A percentile compares a stretch with the other conserved stretches of the same genome.
Conservation (phyloP, 2,797 vertebrate species). For the Catamblyrhynchus diadema region DNA sequence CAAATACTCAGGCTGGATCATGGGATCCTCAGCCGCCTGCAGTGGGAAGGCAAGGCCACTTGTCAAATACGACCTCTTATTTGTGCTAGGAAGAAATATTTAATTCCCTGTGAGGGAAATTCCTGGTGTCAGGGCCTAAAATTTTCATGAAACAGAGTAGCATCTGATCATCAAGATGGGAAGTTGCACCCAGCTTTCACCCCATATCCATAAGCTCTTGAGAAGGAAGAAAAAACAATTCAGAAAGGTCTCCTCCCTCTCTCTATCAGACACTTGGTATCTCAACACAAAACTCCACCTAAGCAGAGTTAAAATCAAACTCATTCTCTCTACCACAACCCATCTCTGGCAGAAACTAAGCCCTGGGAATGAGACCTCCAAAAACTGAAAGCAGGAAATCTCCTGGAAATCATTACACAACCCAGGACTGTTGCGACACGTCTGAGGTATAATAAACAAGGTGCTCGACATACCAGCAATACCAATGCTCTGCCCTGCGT, state of each 20-base stretch:
- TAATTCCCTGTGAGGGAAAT: neutral
- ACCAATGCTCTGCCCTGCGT: neutral
- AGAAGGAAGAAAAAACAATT: neutral
- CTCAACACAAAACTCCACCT: neutral
- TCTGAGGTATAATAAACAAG: slow-evolving; percentile 33
- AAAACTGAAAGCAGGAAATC: slow-evolving; percentile 14
- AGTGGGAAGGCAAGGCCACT: neutral
- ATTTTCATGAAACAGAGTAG: neutral
- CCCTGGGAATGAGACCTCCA: neutral
- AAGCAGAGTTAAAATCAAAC: neutral
- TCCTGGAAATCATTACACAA: slow-evolving; percentile 49
- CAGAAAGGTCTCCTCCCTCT: neutral
- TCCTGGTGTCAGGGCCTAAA: neutral
- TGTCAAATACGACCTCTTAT: neutral
- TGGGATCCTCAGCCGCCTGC: neutral
- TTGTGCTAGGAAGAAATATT: neutral
- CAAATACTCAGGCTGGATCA: neutral
- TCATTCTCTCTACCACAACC: neutral
- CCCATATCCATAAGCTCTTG: neutral
- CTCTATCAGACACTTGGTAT: neutral
- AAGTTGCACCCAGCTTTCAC: neutral
- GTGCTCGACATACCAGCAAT: slow-evolving; percentile 54
- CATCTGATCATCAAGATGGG: neutral
- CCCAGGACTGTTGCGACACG: slow-evolving; percentile 16
- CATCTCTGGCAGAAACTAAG: slow-evolving; percentile 1